These are phyloP conservation scores for Passer domesticus DNA, from an alignment of 2,113 vertebrate genomes.

Conservation along the genomic window DNA sequence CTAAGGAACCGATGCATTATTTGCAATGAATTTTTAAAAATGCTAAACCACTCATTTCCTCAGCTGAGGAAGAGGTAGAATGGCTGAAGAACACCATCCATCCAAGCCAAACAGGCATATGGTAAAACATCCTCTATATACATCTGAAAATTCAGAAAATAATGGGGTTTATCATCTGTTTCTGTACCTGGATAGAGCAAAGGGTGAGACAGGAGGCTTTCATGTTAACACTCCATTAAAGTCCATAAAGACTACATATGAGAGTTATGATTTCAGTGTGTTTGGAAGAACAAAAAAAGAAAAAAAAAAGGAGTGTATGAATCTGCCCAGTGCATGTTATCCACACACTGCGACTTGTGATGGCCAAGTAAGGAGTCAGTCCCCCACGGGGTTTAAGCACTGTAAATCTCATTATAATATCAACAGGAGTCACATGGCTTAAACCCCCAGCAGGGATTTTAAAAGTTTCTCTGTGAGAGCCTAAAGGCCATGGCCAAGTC, in stretches of 20 bases:
- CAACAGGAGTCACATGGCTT: constrained; percentile 53
- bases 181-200: background rate
- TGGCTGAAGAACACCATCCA: background rate
- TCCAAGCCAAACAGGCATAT: background rate
- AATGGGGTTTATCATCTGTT: background rate
- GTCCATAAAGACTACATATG: background rate
- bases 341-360: background rate
- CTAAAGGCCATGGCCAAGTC: constrained; percentile 48
- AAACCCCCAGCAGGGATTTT: constrained; percentile 58
- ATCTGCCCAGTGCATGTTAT: background rate
- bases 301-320: background rate
- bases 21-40: background rate
- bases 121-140: background rate
- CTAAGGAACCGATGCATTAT: background rate
- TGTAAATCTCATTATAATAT: constrained; percentile 54
- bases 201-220: background rate
- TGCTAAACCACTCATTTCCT: background rate
- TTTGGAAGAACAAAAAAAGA: background rate
- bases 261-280: background rate
- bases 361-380: constrained; percentile 3
- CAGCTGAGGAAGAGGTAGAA: background rate
- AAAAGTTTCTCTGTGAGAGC: constrained; percentile 36
- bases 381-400: constrained; percentile 32
- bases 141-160: background rate
- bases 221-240: background rate